Conservation (phyloP, 2,113 vertebrate genomes). For the Paracanthobrama guichenoti region DNA sequence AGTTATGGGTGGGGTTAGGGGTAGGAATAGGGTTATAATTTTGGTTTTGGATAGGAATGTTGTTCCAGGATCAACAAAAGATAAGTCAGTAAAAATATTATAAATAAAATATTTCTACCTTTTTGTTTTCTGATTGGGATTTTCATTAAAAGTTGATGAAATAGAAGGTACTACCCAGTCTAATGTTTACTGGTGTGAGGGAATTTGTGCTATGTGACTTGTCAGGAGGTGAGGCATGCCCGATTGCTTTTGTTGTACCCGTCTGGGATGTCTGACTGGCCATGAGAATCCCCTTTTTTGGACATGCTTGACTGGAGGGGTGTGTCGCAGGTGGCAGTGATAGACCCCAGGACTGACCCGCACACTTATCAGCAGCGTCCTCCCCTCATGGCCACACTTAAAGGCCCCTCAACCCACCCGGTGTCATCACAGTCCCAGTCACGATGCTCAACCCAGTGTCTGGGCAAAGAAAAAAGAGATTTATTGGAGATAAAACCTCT, state of each 20-base stretch:
- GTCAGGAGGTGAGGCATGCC: conserved; percentile 46
- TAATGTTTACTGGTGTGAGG: background rate
- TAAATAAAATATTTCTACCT: background rate
- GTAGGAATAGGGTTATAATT: no score
- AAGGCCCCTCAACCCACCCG: conserved; percentile 8
- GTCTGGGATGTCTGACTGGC: conserved; percentile 26
- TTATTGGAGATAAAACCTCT: conserved; percentile 72
- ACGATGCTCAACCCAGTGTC: conserved; percentile 59
- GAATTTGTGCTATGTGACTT: conserved; percentile 28
- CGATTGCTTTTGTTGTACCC: conserved; percentile 46
- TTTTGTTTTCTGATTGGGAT: background rate
- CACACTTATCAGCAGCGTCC: conserved; percentile 37
- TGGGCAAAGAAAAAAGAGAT: conserved; percentile 57
- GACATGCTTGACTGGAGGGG: conserved; percentile 41
- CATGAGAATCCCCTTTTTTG: conserved; percentile 51
- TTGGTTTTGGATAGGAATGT: no score
- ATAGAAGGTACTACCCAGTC: background rate
- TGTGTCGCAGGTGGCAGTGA: conserved; percentile 55
- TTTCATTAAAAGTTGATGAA: background rate
- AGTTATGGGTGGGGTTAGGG: no score
- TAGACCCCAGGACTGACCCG: conserved; percentile 54
- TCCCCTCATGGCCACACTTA: conserved; percentile 7
- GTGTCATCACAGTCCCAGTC: conserved; percentile 55
- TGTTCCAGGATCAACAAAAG: no score
- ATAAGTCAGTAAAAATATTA: background rate